Conservation (phyloP, 2,888 invertebrate genomes). For the Ditula angustiorana region DNA sequence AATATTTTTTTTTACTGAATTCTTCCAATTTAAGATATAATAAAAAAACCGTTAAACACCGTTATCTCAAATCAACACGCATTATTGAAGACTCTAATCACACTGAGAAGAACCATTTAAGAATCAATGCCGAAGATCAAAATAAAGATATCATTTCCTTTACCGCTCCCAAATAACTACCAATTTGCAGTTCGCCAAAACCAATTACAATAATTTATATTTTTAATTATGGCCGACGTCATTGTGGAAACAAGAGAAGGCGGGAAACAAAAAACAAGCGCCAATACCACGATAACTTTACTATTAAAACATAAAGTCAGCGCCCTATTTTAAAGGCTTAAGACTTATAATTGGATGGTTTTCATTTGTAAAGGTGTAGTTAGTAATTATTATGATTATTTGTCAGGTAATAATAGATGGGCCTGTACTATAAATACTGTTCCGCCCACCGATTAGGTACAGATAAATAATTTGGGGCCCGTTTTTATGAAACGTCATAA, state of each 20-base stretch:
- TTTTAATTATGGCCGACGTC: slow-evolving; percentile 75
- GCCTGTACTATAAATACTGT: slow-evolving; percentile 54
- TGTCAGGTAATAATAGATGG: slow-evolving; percentile 69
- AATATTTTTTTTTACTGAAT: no score
- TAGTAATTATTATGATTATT: slow-evolving; percentile 66
- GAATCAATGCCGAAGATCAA: slow-evolving; percentile 13
- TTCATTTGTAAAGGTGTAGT: slow-evolving; percentile 29
- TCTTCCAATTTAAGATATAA: no score
- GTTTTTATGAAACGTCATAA: slow-evolving; percentile 48
- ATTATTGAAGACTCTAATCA: neutral
- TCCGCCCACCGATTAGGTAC: slow-evolving; percentile 58
- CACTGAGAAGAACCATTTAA: neutral
- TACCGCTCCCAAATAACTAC: slow-evolving; percentile 54
- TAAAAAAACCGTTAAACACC: neutral
- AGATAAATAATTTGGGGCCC: slow-evolving; percentile 46
- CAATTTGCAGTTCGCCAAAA: slow-evolving; percentile 83
- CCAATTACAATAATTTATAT: slow-evolving; percentile 82
- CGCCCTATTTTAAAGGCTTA: neutral
- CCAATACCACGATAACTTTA: slow-evolving; percentile 29
- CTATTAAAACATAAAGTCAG: neutral
- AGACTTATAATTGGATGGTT: slow-evolving; percentile 26
- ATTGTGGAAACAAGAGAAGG: slow-evolving; percentile 51
- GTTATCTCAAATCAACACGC: neutral
- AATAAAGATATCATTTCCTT: slow-evolving; percentile 37
- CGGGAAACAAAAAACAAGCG: slow-evolving; percentile 45